These are phyloP conservation scores for Entomyzon cyanotis DNA, from an alignment of 2,113 vertebrate genomes.

Conservation along the genomic window DNA sequence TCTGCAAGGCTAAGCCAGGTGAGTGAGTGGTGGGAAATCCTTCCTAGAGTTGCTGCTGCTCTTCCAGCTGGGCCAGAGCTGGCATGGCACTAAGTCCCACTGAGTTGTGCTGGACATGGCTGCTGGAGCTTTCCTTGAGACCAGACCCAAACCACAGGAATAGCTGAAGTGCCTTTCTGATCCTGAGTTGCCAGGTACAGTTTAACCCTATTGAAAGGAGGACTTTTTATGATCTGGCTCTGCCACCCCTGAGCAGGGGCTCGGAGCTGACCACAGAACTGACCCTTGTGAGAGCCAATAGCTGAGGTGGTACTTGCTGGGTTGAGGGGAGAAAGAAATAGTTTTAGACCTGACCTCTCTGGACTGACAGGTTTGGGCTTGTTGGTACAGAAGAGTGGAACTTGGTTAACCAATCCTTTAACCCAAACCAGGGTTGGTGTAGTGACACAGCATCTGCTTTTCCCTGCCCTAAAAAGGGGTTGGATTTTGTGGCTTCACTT, in stretches of 20 bases:
- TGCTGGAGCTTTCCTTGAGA: background rate
- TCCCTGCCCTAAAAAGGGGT: background rate
- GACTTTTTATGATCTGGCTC: fast-evolving
- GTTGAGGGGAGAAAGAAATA: background rate
- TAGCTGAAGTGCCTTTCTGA: constrained; percentile 49
- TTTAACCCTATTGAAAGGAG: background rate
- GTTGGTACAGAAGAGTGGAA: too few species aligned
- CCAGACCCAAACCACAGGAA: background rate
- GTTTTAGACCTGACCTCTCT: fast-evolving
- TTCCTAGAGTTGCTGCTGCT: background rate
- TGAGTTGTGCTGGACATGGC: background rate
- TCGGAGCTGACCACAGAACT: background rate
- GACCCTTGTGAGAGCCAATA: background rate
- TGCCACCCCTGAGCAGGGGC: background rate
- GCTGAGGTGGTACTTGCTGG: background rate
- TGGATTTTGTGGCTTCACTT: background rate
- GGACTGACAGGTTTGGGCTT: background rate
- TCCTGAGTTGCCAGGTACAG: background rate
- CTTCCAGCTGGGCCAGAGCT: background rate
- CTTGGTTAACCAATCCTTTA: background rate
- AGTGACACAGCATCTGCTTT: background rate
- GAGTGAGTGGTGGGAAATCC: background rate
- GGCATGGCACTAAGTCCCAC: background rate
- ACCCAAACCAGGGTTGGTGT: background rate
- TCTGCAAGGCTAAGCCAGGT: background rate